These are phyloP conservation scores for Chiloscyllium plagiosum DNA, from an alignment of 2,113 vertebrate genomes.

Conservation along the genomic window DNA sequence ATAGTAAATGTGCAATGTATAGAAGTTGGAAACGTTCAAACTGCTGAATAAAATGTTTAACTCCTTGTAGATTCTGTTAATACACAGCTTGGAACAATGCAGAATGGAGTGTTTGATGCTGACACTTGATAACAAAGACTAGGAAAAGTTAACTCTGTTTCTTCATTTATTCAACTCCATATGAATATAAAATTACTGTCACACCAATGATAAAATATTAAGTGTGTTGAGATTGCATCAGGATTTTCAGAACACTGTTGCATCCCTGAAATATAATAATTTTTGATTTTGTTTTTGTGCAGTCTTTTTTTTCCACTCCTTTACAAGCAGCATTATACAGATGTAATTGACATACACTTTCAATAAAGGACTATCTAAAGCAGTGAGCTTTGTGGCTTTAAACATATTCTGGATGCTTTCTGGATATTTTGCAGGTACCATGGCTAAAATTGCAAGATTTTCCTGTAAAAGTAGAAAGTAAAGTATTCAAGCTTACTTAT, in stretches of 20 bases:
- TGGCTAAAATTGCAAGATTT: background rate
- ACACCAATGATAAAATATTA: background rate
- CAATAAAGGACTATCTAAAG: background rate
- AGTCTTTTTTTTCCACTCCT: background rate
- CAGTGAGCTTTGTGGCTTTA: background rate
- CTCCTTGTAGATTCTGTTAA: too few species aligned
- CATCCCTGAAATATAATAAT: background rate
- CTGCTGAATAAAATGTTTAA: background rate
- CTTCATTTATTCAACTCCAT: background rate
- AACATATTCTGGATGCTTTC: background rate
- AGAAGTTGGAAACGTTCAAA: background rate
- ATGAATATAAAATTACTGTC: background rate
- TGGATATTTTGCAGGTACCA: background rate
- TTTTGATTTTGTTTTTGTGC: background rate
- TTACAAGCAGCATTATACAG: background rate
- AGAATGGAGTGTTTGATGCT: background rate
- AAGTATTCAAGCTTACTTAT: background rate
- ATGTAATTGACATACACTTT: background rate
- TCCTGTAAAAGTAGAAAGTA: background rate
- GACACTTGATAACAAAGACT: background rate
- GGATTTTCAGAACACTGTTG: background rate
- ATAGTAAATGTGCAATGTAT: background rate
- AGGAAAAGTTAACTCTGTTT: background rate
- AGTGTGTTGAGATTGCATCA: background rate
- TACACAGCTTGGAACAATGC: too few species aligned